Base-by-base conservation (phyloP, 2,888 invertebrate species). In the Epirrhoe tristata region DNA sequence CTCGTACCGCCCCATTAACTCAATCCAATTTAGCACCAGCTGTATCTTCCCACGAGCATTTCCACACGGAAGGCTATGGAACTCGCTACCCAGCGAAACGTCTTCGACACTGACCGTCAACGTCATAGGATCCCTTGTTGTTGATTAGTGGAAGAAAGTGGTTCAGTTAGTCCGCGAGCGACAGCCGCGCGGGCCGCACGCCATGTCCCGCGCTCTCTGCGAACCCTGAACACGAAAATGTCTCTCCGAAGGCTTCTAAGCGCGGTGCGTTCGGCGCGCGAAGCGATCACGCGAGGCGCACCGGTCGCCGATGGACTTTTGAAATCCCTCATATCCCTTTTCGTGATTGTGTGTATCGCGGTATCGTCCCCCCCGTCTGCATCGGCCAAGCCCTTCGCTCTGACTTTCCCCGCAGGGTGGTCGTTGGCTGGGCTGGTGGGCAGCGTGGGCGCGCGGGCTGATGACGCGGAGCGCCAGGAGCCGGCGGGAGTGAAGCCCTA, bases 401-500 rank as follows among this genome's bases (percentile, higher is more conserved):
- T 94, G 69, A 89, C 89, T 71, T 90, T 94, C 63, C 93, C 93
- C 6, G 89, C 93, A 16, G 91, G 92, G 5, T 93, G 93, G 91
- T 93, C 93, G 14, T 77, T 93, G 59, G 92, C 93, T 1, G 91
- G 93, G 39, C 76, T 93, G 67, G 93, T 92, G 51, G 91, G 93
- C 4, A 81, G 78, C 46, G 90, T 86, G 36, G 93, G 90, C 0
- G 91, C 89, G 2, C 73, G 88, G 52, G 82, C 87, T 1, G 90
- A 88, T 56, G 86, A 82, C 17, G 80, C 84, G 50, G 88, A 86
- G 74, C 76, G 86, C 3, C 72, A 83, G 61, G 89, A 88, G 72
- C 84, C 88, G 6, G 84, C 87, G 52, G 90, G 90, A 5, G 90
- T 93, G 71, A 95, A 95, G 85, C 92, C 94, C 48, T 96, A 93